These are phyloP conservation scores for Pocillopora verrucosa DNA, from an alignment of 64 coral and sea anemone species.

Conservation along the genomic window DNA sequence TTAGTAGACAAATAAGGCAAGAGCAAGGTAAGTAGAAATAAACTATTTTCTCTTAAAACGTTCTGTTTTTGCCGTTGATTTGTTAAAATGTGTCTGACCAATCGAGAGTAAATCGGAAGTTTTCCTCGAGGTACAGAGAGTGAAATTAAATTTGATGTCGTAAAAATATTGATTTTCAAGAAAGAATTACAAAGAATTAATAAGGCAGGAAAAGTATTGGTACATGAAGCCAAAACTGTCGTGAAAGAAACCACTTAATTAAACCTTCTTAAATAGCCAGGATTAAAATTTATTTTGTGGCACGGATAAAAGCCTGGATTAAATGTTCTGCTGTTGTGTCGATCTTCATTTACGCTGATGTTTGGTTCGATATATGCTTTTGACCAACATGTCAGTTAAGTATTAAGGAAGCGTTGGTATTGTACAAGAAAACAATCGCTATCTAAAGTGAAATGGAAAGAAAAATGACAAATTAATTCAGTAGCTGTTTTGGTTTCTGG, in stretches of 20 bases:
- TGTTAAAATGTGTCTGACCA: too few relatives aligned
- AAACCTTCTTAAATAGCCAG: background rate
- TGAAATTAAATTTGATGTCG: background rate
- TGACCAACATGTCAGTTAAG: too few relatives aligned
- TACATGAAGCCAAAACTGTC: too few relatives aligned
- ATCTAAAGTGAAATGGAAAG: too few relatives aligned
- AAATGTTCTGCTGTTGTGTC: background rate
- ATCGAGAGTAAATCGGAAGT: too few relatives aligned
- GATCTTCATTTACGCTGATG: too few relatives aligned
- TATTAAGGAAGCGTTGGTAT: too few relatives aligned
- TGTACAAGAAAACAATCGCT: too few relatives aligned
- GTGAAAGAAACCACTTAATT: background rate
- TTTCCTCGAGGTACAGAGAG: background rate
- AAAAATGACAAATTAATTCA: too few relatives aligned
- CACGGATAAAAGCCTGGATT: background rate
- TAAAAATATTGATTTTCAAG: background rate
- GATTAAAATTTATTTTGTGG: background rate
- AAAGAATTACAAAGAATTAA: background rate
- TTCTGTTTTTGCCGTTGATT: background rate
- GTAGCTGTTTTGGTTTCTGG: too few relatives aligned
- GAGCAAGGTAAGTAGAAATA: background rate
- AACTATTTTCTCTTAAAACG: background rate
- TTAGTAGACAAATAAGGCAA: too few relatives aligned
- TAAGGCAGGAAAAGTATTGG: background rate
- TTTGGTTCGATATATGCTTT: too few relatives aligned